Evolutionary conservation across 1,140 invertebrate genomes (phyloP).

Genomic region (Cydia fagiglandana): DNA sequence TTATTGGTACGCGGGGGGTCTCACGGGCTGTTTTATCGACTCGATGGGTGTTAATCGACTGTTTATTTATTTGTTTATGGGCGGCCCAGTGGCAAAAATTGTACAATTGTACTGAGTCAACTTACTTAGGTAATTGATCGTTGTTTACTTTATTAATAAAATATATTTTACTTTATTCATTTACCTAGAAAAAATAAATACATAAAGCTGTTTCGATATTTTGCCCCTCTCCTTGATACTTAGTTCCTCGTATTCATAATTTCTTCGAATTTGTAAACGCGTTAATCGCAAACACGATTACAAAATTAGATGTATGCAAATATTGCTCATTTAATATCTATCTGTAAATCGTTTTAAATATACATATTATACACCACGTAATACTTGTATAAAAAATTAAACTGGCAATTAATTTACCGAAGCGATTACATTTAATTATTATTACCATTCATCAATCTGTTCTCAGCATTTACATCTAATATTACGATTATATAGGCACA

Average conservation of each 20-base stretch:
- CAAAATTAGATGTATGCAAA: not conserved
- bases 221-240: not conserved
- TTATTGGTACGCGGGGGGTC: slow-evolving; percentile 67
- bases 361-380: not conserved
- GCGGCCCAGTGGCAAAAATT: not conserved
- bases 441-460: slow-evolving; percentile 14
- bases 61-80: slow-evolving; percentile 11
- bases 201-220: not conserved
- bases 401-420: slow-evolving; percentile 1
- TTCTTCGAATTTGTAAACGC: not conserved
- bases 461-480: slow-evolving; percentile 8
- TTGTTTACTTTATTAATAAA: too few relatives aligned
- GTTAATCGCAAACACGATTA: not conserved
- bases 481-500: slow-evolving; percentile 8
- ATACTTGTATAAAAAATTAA: slow-evolving; percentile 1
- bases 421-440: slow-evolving; percentile 13
- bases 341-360: not conserved
- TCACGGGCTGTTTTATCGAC: slow-evolving; percentile 41
- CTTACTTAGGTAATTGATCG: too few relatives aligned
- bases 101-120: not conserved
- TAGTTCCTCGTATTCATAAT: not conserved
- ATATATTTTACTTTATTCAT: not conserved
- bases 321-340: not conserved
- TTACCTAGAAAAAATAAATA: not conserved
- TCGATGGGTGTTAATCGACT: slow-evolving; percentile 39